A percentile compares a stretch with the other conserved stretches of the same genome.
phyloP scores from a whole-genome alignment of 2,888 invertebrate genomes.

The Protonemura montana region DNA sequence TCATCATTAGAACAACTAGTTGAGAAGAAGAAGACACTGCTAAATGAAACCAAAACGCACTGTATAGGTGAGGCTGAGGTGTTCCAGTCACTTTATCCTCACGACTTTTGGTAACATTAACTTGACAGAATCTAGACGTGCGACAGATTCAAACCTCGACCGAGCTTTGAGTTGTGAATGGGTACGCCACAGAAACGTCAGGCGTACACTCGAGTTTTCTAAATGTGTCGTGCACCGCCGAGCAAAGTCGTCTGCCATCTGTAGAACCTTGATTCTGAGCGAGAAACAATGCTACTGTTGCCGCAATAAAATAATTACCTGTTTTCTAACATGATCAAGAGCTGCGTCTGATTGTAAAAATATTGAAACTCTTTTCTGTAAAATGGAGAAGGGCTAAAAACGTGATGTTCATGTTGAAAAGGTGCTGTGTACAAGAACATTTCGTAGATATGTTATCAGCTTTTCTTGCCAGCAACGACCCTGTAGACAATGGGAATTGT shows the following conservation, averaged over 20 bases:
- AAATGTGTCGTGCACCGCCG: neutral
- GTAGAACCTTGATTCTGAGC: neutral
- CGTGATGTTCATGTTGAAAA: neutral
- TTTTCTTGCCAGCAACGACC: neutral
- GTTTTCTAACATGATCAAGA: neutral
- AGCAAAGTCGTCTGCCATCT: neutral
- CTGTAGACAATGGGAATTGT: neutral
- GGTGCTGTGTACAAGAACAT: neutral
- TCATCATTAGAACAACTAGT: constrained; percentile 33
- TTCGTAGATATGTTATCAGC: no score
- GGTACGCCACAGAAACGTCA: neutral
- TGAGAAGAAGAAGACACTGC: constrained; percentile 16
- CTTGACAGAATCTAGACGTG: constrained; percentile 28
- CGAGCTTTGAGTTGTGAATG: constrained; percentile 8
- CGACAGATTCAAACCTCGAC: constrained; percentile 35
- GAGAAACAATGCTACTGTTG: neutral
- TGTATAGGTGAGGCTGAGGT: constrained; percentile 22
- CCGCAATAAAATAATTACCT: neutral
- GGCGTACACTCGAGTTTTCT: neutral
- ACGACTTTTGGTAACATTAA: constrained; percentile 34
- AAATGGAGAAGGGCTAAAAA: neutral
- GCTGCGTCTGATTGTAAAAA: neutral
- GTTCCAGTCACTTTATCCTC: constrained; percentile 20
- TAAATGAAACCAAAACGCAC: neutral
- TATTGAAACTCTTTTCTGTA: neutral